Base-by-base conservation (phyloP, 1,140 invertebrate genomes). In the Drosophila busckii region DNA sequence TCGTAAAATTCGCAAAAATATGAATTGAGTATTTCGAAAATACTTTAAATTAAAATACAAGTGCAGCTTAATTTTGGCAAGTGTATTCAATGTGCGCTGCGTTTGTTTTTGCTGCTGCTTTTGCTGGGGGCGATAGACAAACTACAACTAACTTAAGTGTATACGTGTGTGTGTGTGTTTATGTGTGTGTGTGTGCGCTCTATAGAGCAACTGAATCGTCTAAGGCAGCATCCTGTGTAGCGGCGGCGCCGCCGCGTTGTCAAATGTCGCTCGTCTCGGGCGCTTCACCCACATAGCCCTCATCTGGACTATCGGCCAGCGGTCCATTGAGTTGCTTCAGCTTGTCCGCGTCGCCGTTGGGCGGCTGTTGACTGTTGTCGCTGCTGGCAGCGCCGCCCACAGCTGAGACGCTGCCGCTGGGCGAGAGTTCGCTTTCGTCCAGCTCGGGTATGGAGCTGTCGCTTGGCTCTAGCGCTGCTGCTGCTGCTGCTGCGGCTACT, bases 301-400 rank as follows among this genome's bases (percentile, higher is more conserved):
- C 94, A 84, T 96, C 94, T 3, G 94, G 94, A 84, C 94, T 95
- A 66, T 96, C 94, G 2, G 93, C 92, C 60, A 93, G 89, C n/a
- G 90, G 90, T 49, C 90, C 92, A 49, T 88, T 89, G 10, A 83
- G 61, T 40, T 83, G 84, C 48, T 64, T 83, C 5, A 88, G 60
- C 59, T 85, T 86, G n/a, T 58, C 52, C 16, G 71, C 48, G 40
- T 73, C 63, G 26, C 67, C 55, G 46, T 35, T 15, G 75, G 8
- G 76, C 84, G 50, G 88, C 84, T 0, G 88, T 64, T 15, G 87
- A n/a, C 84, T 17, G 86, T 73, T 53, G 88, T 62, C n/a, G 88
- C 73, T 29, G 66, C 32, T 25, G 59, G 40, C 32, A 29, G 9
- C 7, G 58, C 34, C 1, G 37, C 38, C 25, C 54, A 62, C 9